These are phyloP conservation scores for Sciurus niger DNA, from an alignment of 2,113 vertebrate genomes.

Conservation along the genomic window DNA sequence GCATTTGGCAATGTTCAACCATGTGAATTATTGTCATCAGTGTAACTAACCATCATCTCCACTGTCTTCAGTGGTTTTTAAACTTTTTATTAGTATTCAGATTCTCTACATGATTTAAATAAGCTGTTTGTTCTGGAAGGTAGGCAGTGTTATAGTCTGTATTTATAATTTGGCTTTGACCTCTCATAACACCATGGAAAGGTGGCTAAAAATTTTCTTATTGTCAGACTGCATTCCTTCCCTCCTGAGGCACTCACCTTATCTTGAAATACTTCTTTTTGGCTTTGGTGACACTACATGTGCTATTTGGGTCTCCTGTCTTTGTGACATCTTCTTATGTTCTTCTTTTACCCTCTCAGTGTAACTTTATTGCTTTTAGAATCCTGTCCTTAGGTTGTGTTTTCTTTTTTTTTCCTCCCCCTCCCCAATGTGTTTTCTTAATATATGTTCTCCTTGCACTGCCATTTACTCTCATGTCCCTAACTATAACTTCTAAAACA, in stretches of 20 bases:
- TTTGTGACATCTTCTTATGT: neutral
- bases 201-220: constrained; percentile 13
- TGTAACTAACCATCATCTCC: constrained; percentile 33
- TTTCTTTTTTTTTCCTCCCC: constrained; percentile 35
- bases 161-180: neutral
- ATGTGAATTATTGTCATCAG: neutral
- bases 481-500: neutral
- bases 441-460: neutral
- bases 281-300: neutral
- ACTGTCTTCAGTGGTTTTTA: constrained; percentile 12
- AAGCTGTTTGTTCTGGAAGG: constrained; percentile 21
- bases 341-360: neutral
- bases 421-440: neutral
- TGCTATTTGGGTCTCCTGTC: neutral
- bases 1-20: neutral
- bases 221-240: neutral
- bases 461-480: neutral
- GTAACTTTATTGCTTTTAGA: constrained; percentile 16
- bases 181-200: neutral
- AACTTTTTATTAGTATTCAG: neutral
- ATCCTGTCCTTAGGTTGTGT: constrained; percentile 24
- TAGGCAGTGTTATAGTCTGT: neutral
- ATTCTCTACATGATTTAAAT: constrained; percentile 41
- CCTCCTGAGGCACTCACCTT: neutral
- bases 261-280: constrained; percentile 48